Evolutionary conservation across 2,113 vertebrate genomes (phyloP).

Genomic region (Actinemys pallida): DNA sequence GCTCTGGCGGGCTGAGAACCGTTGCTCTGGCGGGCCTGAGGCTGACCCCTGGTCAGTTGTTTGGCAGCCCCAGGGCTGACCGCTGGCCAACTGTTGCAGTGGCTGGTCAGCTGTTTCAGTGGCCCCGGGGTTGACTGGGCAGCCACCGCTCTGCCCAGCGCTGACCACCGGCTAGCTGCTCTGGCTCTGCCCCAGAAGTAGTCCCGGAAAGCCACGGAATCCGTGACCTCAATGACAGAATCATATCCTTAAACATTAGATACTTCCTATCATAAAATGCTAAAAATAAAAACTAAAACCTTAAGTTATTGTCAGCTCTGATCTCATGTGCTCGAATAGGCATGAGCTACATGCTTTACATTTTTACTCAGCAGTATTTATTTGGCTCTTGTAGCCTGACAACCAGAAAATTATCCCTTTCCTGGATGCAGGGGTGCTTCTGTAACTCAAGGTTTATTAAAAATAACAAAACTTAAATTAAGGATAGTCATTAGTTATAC

Average conservation of each 20-base stretch:
- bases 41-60: no score
- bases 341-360: not conserved
- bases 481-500: not conserved
- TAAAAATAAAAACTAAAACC: slow-evolving; percentile 20
- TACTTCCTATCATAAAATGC: not conserved
- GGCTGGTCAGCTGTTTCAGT: no score
- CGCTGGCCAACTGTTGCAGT: no score
- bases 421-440: not conserved
- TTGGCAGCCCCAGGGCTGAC: no score
- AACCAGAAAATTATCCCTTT: not conserved
- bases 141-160: no score
- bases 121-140: no score
- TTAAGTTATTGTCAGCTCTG: not conserved
- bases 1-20: no score
- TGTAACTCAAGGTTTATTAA: not conserved
- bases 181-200: no score
- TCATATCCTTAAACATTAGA: not conserved
- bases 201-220: no score
- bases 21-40: no score
- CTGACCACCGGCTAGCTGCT: no score
- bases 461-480: not conserved
- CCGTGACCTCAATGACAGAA: no score
- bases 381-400: not conserved
- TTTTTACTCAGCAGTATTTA: not conserved
- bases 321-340: not conserved